These are phyloP conservation scores for Portunus trituberculatus DNA, from an alignment of 1,140 invertebrate species.

Conservation along the genomic window DNA sequence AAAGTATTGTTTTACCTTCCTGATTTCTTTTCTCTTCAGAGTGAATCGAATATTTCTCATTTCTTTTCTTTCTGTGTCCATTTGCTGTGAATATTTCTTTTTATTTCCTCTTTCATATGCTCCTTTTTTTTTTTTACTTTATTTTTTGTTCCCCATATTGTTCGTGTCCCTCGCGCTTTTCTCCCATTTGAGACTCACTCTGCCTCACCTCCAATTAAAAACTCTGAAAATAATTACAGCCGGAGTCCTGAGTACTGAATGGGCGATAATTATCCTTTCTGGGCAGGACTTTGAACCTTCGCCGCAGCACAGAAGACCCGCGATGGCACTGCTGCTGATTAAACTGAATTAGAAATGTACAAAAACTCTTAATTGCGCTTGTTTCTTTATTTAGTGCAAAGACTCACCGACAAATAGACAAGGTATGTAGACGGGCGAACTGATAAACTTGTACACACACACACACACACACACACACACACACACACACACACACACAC, in stretches of 20 bases:
- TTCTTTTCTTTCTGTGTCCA: background rate
- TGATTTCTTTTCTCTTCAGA: no score
- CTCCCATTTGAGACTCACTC: background rate
- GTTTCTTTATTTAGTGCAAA: background rate
- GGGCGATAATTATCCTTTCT: background rate
- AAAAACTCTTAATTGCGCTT: slow-evolving; percentile 18
- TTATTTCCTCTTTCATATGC: no score
- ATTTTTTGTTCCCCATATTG: background rate
- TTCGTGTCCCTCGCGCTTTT: background rate
- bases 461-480: slow-evolving; percentile 44
- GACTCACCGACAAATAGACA: slow-evolving; percentile 12
- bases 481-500: slow-evolving; percentile 37
- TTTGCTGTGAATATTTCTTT: background rate
- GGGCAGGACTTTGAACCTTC: background rate
- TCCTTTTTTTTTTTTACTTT: no score
- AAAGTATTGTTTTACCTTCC: no score
- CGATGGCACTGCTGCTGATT: background rate
- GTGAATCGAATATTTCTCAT: background rate
- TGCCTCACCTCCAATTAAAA: background rate
- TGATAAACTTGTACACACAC: slow-evolving; percentile 35
- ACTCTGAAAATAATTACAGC: background rate
- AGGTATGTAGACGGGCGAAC: background rate
- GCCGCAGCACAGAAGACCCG: background rate
- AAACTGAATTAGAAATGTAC: background rate
- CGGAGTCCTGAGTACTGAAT: background rate